Percentiles rank a stretch among this genome's conserved stretches.
Conservation (phyloP, 2,888 invertebrate species). For the Cryptus viduatorius region DNA sequence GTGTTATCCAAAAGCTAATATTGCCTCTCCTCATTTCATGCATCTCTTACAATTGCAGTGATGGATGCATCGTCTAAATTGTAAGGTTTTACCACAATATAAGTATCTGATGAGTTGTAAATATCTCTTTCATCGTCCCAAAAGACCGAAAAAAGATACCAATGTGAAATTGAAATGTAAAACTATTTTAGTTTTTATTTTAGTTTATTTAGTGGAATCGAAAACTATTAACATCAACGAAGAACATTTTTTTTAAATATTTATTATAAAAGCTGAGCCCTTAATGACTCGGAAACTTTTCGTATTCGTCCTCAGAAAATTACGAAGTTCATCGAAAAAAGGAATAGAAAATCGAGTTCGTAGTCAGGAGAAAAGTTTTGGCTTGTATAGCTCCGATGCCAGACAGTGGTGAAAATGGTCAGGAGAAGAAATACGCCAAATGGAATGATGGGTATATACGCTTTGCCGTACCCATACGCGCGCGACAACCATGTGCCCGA, state of each 20-base stretch:
- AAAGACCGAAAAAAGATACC: background rate
- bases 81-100: background rate
- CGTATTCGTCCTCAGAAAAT: background rate
- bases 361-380: background rate
- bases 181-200: no score
- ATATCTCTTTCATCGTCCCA: background rate
- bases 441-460: constrained; percentile 8
- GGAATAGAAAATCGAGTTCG: background rate
- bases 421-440: constrained; percentile 1
- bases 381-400: background rate
- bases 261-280: no score
- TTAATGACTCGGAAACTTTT: no score
- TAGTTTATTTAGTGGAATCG: no score
- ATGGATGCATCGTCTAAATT: background rate
- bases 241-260: no score
- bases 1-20: constrained; percentile 1
- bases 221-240: no score
- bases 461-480: background rate
- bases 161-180: background rate
- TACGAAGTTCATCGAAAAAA: background rate
- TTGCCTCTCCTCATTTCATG: background rate
- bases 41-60: background rate
- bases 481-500: background rate
- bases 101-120: background rate
- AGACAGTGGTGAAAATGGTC: background rate